Percentiles rank a stretch among this genome's conserved stretches.
Evolutionary conservation across 2,888 invertebrate species (phyloP).

Genomic region (Adela reaumurella): DNA sequence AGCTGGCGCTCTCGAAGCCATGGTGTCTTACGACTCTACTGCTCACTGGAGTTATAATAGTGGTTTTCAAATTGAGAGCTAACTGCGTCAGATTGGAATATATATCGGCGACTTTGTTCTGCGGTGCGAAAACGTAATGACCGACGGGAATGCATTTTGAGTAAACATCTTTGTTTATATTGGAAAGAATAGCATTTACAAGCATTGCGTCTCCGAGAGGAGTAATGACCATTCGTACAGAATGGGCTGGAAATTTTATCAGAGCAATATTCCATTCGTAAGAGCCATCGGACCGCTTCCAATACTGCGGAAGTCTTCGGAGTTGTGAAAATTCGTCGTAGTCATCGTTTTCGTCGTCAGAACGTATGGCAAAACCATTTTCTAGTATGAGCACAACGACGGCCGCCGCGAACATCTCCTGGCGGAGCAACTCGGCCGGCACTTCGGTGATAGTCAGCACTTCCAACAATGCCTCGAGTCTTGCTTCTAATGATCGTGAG

Average conservation of each 20-base stretch:
- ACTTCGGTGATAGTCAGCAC: too few relatives aligned
- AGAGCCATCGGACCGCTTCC: constrained; percentile 23
- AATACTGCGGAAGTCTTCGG: constrained; percentile 19
- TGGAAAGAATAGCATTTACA: constrained; percentile 30
- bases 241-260: constrained; percentile 23
- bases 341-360: constrained; percentile 16
- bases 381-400: constrained; percentile 34
- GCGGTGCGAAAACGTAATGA: constrained; percentile 34
- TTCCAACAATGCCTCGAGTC: too few relatives aligned
- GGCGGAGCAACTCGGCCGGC: constrained; percentile 25
- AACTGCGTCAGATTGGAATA: constrained; percentile 43
- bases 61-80: constrained; percentile 49
- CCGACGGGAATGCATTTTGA: constrained; percentile 35
- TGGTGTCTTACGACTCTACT: constrained; percentile 45
- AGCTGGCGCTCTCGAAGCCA: constrained; percentile 44
- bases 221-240: constrained; percentile 31
- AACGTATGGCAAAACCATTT: constrained; percentile 30
- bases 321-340: not conserved
- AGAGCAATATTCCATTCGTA: constrained; percentile 28
- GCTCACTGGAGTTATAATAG: constrained; percentile 50
- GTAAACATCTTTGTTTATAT: constrained; percentile 33
- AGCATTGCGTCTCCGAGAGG: constrained; percentile 30
- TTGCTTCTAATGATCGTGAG: too few relatives aligned
- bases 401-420: constrained; percentile 33
- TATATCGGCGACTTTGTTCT: constrained; percentile 31